Percentiles rank a stretch among this genome's conserved stretches.
Evolutionary conservation across 2,888 invertebrate genomes (phyloP).

Genomic region (Leptopilina syphax): DNA sequence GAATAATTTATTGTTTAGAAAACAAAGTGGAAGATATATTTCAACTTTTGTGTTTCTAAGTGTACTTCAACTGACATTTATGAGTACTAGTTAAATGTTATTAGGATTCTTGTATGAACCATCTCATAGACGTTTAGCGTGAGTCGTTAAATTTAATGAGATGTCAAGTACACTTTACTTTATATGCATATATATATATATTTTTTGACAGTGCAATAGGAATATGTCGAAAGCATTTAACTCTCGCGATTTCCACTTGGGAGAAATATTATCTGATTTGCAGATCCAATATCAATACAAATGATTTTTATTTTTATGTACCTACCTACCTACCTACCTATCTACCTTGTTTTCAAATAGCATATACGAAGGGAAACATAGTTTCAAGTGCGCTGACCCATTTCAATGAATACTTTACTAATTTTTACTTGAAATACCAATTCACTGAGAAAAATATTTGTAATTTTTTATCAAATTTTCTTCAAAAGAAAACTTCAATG

Average conservation of each 20-base stretch:
- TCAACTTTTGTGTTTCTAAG: neutral
- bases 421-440: no score
- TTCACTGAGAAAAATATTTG: no score
- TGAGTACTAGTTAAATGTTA: neutral
- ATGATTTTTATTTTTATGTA: neutral
- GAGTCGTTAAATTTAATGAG: conserved; percentile 59
- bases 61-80: neutral
- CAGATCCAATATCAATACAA: neutral
- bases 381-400: no score
- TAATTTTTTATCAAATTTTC: no score
- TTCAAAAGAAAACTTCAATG: no score
- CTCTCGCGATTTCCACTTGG: conserved; percentile 15
- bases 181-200: conserved; percentile 17
- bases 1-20: no score
- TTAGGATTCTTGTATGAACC: conserved; percentile 7
- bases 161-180: conserved; percentile 52
- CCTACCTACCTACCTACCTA: no score
- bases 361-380: no score
- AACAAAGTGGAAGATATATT: neutral
- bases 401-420: no score
- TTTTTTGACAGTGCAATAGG: conserved; percentile 45
- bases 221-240: conserved; percentile 54
- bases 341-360: no score
- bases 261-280: neutral
- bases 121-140: conserved; percentile 4